Conservation (phyloP, 2,797 vertebrate genomes). For the Sphaeramia orbicularis region DNA sequence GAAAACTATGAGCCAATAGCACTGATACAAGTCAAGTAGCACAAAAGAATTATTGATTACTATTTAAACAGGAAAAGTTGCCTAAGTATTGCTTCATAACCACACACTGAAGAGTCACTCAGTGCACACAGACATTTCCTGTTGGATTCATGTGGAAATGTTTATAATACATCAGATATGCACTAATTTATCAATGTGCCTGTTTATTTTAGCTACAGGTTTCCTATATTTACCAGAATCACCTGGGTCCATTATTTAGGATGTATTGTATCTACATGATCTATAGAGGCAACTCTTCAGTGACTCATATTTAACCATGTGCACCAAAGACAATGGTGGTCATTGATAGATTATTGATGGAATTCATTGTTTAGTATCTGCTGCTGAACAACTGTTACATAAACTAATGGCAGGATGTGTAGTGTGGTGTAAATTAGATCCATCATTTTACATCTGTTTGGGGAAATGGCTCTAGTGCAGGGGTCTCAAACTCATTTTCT, state of each 20-base stretch:
- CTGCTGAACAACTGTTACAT: no score
- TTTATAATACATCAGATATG: not conserved
- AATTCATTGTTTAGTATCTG: not conserved
- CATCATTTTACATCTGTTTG: no score
- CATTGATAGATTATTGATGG: not conserved
- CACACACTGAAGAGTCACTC: not conserved
- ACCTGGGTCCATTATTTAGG: no score
- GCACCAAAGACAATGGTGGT: no score
- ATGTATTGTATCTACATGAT: not conserved
- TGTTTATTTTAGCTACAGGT: not conserved
- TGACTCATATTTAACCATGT: not conserved
- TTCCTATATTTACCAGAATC: not conserved
- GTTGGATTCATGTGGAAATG: not conserved
- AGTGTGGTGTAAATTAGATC: no score
- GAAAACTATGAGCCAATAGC: constrained; percentile 1
- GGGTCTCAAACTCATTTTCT: no score
- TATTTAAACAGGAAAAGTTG: constrained; percentile 17
- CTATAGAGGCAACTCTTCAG: no score
- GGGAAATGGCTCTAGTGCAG: no score
- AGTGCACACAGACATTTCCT: constrained; percentile 9
- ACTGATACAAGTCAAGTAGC: not conserved
- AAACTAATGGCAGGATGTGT: no score
- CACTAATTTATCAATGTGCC: not conserved
- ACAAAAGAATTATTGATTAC: constrained; percentile 7
- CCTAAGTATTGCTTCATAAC: constrained; percentile 24